Evolutionary conservation across 2,888 invertebrate species (phyloP), one percentile per base, ranked within the genome.

Genomic region (Nemotelus pantherinus): DNA sequence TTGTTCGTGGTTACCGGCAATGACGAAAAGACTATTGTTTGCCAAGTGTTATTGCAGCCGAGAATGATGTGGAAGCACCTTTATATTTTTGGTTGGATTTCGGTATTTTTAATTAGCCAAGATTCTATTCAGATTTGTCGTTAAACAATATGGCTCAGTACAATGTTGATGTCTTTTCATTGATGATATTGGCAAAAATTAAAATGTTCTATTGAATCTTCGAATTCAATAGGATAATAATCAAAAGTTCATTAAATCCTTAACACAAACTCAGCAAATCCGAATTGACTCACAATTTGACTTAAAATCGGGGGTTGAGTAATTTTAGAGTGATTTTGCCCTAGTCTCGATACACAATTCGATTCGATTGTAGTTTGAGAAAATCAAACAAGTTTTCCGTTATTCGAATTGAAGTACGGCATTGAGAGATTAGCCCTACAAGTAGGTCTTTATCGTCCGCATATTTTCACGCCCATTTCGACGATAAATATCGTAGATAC

Each of bases 381-480:
- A 60, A 74, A 74, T 74, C 74, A 74, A 74, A 74, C 74, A 74
- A 63, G 74, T 63, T 63, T 48, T 63, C 25, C 48, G 74, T 60
- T 48, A 74, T 74, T 63, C 60, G 39, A 50, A 74, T 70, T 70
- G 70, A 70, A 70, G 70, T 70, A 55, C n/a, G 25, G 25, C 25
- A 25, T 25, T 25, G 25, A 48, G 74, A 60, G 74, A 74, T 74
- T 74, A 74, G 74, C 74, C 63, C 74, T 63, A 74, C 74, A 74
- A 74, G 74, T 74, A 43, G 48, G 58, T 68, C 57, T 68, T 77
- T 64, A 43, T 53, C 41, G 84, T 84, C 84, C 85, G 83, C 84
- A 84, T 63, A 84, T 85, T 85, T 85, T 85, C 84, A 85, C 85
- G 85, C 85, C 85, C 85, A 85, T 84, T 74, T 85, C 84, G 83